These are phyloP conservation scores for Aurelia sp. DNA, from an alignment of 30 jellyfish, hydroid and myxozoan genomes.

Conservation along the genomic window DNA sequence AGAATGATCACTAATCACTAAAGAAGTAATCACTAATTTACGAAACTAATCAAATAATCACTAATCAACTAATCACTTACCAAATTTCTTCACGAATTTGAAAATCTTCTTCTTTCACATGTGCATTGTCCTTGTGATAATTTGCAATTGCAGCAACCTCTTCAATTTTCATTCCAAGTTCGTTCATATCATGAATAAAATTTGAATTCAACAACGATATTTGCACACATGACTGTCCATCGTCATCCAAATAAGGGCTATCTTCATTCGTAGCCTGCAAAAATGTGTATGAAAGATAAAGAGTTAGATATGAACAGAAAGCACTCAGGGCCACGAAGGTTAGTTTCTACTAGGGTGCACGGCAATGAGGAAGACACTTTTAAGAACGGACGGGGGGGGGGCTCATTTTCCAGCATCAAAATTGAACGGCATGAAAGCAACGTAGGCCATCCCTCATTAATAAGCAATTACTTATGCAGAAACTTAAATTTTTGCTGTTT, in stretches of 20 bases:
- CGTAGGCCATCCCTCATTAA: too few species aligned
- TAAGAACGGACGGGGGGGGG: neutral
- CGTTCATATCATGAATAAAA: conserved; percentile 30
- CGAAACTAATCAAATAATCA: too few species aligned
- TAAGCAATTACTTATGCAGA: too few species aligned
- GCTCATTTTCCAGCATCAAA: too few species aligned
- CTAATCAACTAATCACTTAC: conserved; percentile 16
- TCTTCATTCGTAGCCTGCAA: conserved; percentile 32
- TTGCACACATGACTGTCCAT: conserved; percentile 61
- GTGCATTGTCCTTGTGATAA: conserved; percentile 30
- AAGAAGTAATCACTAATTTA: too few species aligned
- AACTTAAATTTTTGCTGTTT: too few species aligned
- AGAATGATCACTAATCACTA: too few species aligned
- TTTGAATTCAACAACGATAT: conserved; percentile 57
- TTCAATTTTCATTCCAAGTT: conserved; percentile 51
- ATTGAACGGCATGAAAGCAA: too few species aligned
- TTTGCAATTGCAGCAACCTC: conserved; percentile 46
- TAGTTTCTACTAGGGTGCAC: too few species aligned
- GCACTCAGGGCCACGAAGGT: too few species aligned
- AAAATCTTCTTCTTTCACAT: conserved; percentile 21
- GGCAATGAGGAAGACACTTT: neutral
- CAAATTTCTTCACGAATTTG: conserved; percentile 67
- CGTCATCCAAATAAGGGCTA: conserved; percentile 74
- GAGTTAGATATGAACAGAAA: neutral
- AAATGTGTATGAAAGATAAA: neutral